Conservation (phyloP, 2,888 invertebrate species). For the Osedax fenrisi region DNA sequence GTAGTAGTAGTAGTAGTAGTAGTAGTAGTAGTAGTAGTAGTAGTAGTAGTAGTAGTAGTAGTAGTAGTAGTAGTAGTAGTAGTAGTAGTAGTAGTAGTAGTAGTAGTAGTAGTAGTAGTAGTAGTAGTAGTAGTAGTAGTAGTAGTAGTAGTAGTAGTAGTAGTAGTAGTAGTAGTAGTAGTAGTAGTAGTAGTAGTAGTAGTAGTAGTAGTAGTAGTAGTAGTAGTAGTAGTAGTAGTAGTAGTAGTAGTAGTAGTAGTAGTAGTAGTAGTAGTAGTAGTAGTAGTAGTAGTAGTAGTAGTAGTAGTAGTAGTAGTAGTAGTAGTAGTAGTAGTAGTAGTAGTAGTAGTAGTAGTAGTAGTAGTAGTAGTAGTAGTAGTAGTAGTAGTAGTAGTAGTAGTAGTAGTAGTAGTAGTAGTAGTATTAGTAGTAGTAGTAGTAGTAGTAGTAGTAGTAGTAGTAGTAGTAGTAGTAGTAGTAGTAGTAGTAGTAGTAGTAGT, state of each 20-base stretch:
- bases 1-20: not conserved
- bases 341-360: not conserved
- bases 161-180: conserved; percentile 21
- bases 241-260: conserved; percentile 13
- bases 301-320: not conserved
- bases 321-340: not conserved
- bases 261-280: not conserved
- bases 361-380: not conserved
- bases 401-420: conserved; percentile 10
- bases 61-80: not conserved
- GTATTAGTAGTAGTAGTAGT: not conserved
- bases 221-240: conserved; percentile 20
- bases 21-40: not conserved
- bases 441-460: not conserved
- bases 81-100: conserved; percentile 9
- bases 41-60: not conserved
- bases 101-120: conserved; percentile 5
- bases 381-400: conserved; percentile 14
- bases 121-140: conserved; percentile 21
- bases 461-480: not conserved
- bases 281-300: not conserved
- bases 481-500: not conserved
- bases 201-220: conserved; percentile 14
- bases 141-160: conserved; percentile 13
- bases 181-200: conserved; percentile 14